Evolutionary conservation across 92 coral and sea anemone species (phyloP), one percentile per base, ranked within the genome.

Genomic region (Phenganax marumi): DNA sequence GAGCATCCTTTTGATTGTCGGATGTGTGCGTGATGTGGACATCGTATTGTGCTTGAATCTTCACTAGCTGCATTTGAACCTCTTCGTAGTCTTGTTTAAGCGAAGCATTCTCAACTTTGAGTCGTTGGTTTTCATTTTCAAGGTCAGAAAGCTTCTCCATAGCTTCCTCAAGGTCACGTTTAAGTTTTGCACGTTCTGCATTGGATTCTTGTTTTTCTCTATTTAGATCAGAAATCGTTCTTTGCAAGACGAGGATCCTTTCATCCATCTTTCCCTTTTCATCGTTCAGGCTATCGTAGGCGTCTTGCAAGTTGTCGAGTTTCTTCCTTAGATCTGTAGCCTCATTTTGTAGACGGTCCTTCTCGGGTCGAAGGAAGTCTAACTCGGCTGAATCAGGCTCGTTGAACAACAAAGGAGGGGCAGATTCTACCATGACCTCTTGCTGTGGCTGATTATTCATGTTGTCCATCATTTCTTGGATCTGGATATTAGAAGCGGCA

Each of bases 21-120:
- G 73, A 61, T n/a, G 60, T 78, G 9, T 78, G 71, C 33, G 83
- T 96, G 58, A 92, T 76, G 81, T 91, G 89, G 76, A 96, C 92
- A 71, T 96, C 99, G 52, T 89, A 88, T 84, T 96, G 97, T 0
- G 99, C 97, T 76, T 96, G 97, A 57, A 96, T 71, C 87, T 92
- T 90, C 16, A 78, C 89, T 84, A 96, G 76, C 85, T 86, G 86
- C 51, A 78, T 46, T 78, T 78, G 83, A 39, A 62, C 47, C 7
- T 78, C 83, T 50, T 78, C 83, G 60, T 78, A 78, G 46, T 78
- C 83, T 78, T 61, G 73, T 46, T 86, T 79, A 13, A 86, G 48
- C 77, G 89, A 84, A 21, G 47, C 12, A 21, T 86, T 90, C 24
- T 86, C 85, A 46, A 75, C 84, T 22, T 73, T 76, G 10, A 86